Evolutionary conservation across 2,113 vertebrate species (phyloP).

Genomic region (Mesitornis unicolor): DNA sequence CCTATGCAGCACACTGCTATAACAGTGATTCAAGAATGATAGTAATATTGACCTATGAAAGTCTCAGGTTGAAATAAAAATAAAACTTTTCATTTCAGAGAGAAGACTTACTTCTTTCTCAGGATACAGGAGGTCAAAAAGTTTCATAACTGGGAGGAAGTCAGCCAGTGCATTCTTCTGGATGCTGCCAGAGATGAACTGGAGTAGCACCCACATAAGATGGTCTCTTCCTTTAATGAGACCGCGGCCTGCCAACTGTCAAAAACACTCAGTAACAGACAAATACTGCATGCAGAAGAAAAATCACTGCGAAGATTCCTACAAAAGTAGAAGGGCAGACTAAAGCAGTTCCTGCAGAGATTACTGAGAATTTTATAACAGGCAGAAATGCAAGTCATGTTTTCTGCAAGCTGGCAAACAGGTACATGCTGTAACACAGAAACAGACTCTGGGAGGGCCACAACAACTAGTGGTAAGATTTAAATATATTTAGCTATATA

Average conservation of each 20-base stretch:
- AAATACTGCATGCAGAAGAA: neutral
- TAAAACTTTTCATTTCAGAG: neutral
- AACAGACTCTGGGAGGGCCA: neutral
- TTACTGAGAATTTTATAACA: neutral
- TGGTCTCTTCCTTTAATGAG: conserved; percentile 98
- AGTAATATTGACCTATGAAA: neutral
- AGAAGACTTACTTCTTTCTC: conserved; percentile 90
- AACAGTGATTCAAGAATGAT: neutral
- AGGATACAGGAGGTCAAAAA: conserved; percentile 96
- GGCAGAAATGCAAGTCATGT: fast-evolving
- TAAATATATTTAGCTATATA: neutral
- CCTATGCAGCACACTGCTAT: neutral
- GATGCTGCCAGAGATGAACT: conserved; percentile 98
- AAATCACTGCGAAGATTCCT: neutral
- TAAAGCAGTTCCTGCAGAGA: neutral
- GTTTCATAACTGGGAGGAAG: conserved; percentile 98
- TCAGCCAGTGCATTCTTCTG: conserved; percentile 96
- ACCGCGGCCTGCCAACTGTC: conserved; percentile 93
- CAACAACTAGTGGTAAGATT: neutral
- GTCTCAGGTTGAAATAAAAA: neutral
- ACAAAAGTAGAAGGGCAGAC: neutral
- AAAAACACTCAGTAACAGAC: conserved; percentile 38
- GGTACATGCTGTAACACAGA: neutral
- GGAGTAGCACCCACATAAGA: conserved; percentile 98
- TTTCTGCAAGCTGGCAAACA: neutral